Conservation (phyloP, 2,888 invertebrate species). For the Neoscelio sp. region DNA sequence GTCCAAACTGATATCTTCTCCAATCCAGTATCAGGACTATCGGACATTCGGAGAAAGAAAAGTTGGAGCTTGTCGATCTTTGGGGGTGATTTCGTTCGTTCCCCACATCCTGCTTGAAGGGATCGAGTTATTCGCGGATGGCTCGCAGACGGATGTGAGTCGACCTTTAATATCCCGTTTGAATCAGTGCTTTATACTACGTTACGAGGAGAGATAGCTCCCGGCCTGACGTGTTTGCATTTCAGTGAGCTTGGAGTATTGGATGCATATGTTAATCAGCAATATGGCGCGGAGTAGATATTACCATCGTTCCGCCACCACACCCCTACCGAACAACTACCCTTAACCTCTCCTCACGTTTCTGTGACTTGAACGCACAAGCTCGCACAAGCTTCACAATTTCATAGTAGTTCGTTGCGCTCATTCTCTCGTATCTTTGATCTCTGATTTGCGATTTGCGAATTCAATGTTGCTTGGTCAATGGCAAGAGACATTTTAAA, state of each 20-base stretch:
- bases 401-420: constrained; percentile 48
- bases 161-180: constrained; percentile 81
- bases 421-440: constrained; percentile 69
- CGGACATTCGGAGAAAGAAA: constrained; percentile 22
- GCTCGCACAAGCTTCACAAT: constrained; percentile 63
- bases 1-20: not conserved
- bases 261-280: constrained; percentile 81
- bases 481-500: not conserved
- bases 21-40: not conserved
- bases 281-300: constrained; percentile 79
- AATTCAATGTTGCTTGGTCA: constrained; percentile 33
- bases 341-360: constrained; percentile 53
- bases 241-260: constrained; percentile 77
- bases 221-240: constrained; percentile 79
- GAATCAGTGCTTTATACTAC: constrained; percentile 79
- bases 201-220: constrained; percentile 76
- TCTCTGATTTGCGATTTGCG: constrained; percentile 71
- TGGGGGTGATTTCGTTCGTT: constrained; percentile 71
- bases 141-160: constrained; percentile 76
- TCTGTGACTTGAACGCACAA: constrained; percentile 65
- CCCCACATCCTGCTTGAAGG: constrained; percentile 68
- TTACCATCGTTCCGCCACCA: constrained; percentile 72
- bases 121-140: constrained; percentile 74
- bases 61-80: constrained; percentile 70
- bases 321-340: constrained; percentile 70